Conservation (phyloP, 2,888 invertebrate genomes). For the Drosophila testacea region DNA sequence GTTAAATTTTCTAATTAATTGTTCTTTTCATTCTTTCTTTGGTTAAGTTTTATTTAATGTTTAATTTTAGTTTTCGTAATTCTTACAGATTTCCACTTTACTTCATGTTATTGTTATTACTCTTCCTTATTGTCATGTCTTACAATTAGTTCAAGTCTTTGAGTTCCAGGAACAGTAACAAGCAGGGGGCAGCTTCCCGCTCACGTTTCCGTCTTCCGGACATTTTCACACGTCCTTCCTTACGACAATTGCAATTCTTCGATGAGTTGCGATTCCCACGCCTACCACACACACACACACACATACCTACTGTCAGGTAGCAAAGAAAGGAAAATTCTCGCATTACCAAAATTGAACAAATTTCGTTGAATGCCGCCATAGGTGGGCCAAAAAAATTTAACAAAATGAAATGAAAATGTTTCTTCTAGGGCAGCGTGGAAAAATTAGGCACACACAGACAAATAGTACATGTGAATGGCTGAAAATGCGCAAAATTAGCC, state of each 20-base stretch:
- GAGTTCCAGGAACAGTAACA: conserved; percentile 29
- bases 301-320: conserved; percentile 54
- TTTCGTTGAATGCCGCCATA: conserved; percentile 65
- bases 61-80: too few relatives aligned
- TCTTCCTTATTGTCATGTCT: conserved; percentile 27
- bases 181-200: conserved; percentile 32
- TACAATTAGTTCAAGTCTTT: conserved; percentile 32
- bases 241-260: conserved; percentile 66
- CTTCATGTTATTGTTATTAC: background rate
- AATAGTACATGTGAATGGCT: conserved; percentile 17
- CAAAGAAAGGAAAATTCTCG: conserved; percentile 32
- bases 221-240: conserved; percentile 71
- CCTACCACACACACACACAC: conserved; percentile 39
- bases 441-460: conserved; percentile 40
- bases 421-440: conserved; percentile 38
- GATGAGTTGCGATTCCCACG: conserved; percentile 69
- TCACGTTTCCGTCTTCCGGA: conserved; percentile 70
- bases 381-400: conserved; percentile 55
- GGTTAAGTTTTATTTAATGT: too few relatives aligned
- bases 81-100: too few relatives aligned
- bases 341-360: conserved; percentile 53
- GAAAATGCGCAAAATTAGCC: conserved; percentile 68
- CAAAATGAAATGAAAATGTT: conserved; percentile 57
- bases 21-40: too few relatives aligned
- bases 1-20: too few relatives aligned